Base-by-base conservation (phyloP, 2,113 vertebrate genomes). In the Shinisaurus crocodilurus region DNA sequence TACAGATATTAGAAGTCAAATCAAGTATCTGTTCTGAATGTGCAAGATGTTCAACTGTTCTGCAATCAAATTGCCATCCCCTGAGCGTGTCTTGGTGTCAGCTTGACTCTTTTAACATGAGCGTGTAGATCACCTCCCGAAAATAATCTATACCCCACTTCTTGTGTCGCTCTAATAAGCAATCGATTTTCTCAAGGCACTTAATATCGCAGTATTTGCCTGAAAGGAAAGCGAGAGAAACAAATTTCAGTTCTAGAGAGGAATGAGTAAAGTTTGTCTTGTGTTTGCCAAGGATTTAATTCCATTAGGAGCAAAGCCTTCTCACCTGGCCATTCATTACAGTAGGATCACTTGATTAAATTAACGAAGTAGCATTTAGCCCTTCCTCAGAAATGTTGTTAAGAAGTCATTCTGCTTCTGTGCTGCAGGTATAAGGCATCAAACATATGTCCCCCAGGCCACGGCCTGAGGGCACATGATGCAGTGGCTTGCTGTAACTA, bases 91-190 rank as follows among this genome's bases (percentile, higher is more conserved):
- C 77, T 29, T 18, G 3, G 25, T 57, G 20, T 80, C 63, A 76
- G 67, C 70, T 43, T n/a, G n/a, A 15, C 65, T 85, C 92, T 92
- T 97, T 98, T 0, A 97, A 91, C 6, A 85, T 93, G 82, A 97
- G 40, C 69, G 96, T 25, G 93, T 97, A 96, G 0, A 98, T 83
- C 10, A 95, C 95, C 80, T 97, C 97, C 79, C 97, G 82, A 77
- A 97, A 82, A 93, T 84, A 97, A 95, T 97, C 97, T 43, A 98
- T 74, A 67, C 96, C 97, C 96, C 96, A 97, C 0, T 79, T 65
- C 82, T 87, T 97, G 43, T 95, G 95, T 81, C 0, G 67, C 6
- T 97, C 96, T 3, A 95, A 91, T 79, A 97, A 94, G 54, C 48
- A 88, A 80, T 97, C 79, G 0, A 72, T 89, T 50, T 94, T 94